These are phyloP conservation scores for Silurus glanis DNA, from an alignment of 2,113 vertebrate genomes.

Conservation along the genomic window DNA sequence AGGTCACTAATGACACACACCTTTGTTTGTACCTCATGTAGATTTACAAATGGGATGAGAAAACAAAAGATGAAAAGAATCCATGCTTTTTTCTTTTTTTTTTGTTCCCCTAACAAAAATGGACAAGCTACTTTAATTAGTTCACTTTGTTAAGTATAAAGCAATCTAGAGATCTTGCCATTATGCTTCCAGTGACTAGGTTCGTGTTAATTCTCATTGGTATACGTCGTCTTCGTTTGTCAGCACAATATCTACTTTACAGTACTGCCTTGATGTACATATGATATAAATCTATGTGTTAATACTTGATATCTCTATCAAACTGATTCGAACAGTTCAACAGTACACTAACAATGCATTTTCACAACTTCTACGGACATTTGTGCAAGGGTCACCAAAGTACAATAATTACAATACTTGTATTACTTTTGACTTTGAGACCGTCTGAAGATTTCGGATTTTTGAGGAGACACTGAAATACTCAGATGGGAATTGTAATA, in stretches of 20 bases:
- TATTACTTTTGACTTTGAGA: constrained; percentile 25
- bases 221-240: constrained; percentile 47
- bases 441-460: constrained; percentile 3
- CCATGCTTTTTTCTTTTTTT: constrained; percentile 24
- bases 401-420: constrained; percentile 43
- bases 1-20: constrained; percentile 32
- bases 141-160: constrained; percentile 41
- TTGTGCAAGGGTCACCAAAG: constrained; percentile 54
- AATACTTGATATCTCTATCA: constrained; percentile 52
- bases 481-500: not conserved
- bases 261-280: constrained; percentile 48
- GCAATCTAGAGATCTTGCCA: constrained; percentile 27
- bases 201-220: constrained; percentile 44
- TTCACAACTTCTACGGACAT: constrained; percentile 55
- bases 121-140: constrained; percentile 44
- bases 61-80: constrained; percentile 30
- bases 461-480: not conserved
- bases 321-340: constrained; percentile 48
- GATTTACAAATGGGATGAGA: constrained; percentile 42
- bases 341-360: constrained; percentile 51
- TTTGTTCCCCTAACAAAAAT: constrained; percentile 21
- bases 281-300: constrained; percentile 47
- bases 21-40: constrained; percentile 34
- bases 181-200: constrained; percentile 36
- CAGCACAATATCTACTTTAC: constrained; percentile 55